Base-by-base conservation (phyloP, 2,888 invertebrate genomes). In the Melikaiella ostensackeni region DNA sequence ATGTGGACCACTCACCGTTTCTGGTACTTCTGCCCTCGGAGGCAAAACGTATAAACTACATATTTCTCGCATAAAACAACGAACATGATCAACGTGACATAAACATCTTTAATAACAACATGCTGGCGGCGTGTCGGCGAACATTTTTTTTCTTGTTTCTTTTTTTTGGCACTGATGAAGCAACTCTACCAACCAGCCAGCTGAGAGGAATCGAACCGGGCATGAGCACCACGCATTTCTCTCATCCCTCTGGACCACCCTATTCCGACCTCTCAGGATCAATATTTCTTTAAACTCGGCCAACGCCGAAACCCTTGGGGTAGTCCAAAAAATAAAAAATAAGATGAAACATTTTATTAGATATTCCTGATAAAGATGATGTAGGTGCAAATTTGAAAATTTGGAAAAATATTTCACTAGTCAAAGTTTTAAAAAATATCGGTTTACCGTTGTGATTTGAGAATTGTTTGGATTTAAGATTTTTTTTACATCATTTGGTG, bases 1-100 rank as follows among this genome's bases (percentile, higher is more conserved):
- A 70, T 70, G 24, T 70, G 46, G 46, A 74, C 59, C 64, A 82
- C 85, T 85, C 78, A 89, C 88, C 89, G 86, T 89, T 88, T 81
- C 82, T 81, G 79, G 79, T 80, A 86, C 86, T 78, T 77, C 86
- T 89, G 88, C 89, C 89, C 83, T 87, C 81, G 87, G 57, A 86
- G 89, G 89, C 88, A 87, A 83, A 84, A 84, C 78, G 77, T 87
- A 88, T 86, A 87, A 86, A 89, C 89, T 89, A 89, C 89, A 89
- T 89, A 75, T 77, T 19, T 74, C 84, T 88, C 87, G 81, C 84
- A 87, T 87, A 86, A 84, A 81, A 80, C 82, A 89, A 88, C 85
- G 82, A 80, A 78, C 84, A 85, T 79, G 78, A 75, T 88, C 81
- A 89, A 89, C 88, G 82, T 83, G 78, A 85, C 80, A 89, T 88